These are phyloP conservation scores for Adelphocoris suturalis DNA, from an alignment of 2,888 invertebrate genomes.

Conservation along the genomic window DNA sequence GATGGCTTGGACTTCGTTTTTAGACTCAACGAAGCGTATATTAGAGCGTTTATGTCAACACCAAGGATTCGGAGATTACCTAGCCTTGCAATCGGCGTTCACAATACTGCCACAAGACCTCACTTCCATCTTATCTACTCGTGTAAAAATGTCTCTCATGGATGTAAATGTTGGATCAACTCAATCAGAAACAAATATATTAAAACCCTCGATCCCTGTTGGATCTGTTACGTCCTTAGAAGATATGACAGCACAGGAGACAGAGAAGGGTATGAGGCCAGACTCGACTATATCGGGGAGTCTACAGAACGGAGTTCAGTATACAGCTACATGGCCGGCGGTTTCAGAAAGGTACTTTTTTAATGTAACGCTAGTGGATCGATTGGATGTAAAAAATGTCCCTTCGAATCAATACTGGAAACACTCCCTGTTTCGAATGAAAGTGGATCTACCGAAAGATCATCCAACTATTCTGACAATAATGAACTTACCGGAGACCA, in stretches of 20 bases:
- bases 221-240: too few species aligned
- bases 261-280: constrained; percentile 21
- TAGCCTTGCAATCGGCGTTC: background rate
- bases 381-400: background rate
- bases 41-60: constrained; percentile 7
- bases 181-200: background rate
- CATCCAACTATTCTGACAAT: constrained; percentile 30
- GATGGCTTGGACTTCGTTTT: background rate
- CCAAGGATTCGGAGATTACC: background rate
- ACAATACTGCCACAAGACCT: background rate
- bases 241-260: background rate
- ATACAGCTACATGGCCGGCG: constrained; percentile 27
- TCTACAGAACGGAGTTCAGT: background rate
- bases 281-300: constrained; percentile 20
- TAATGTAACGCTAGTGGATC: background rate
- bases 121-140: background rate
- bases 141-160: background rate
- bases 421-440: background rate
- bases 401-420: constrained; percentile 45
- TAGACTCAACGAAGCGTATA: constrained; percentile 8
- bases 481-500: background rate
- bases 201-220: too few species aligned
- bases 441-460: constrained; percentile 11
- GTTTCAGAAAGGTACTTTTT: background rate
- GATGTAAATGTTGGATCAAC: constrained; percentile 11